Percentiles rank a stretch among this genome's conserved stretches.
phyloP scores from a whole-genome alignment of 2,113 vertebrate species.

The Scomber japonicus region DNA sequence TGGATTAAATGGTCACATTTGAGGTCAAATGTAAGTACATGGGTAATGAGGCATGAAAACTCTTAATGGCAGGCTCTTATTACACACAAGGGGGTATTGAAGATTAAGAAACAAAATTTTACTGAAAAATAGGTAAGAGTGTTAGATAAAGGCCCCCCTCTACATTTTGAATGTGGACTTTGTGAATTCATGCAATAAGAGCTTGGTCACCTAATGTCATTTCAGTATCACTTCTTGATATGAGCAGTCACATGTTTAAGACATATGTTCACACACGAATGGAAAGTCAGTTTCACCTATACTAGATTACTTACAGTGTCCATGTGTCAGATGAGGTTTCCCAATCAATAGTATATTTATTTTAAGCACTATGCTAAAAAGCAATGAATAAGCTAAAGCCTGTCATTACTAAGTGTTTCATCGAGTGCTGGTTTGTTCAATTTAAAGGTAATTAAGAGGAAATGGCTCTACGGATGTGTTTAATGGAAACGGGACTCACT shows the following conservation, averaged over 20 bases:
- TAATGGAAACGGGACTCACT: conserved; percentile 27
- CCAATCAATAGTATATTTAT: neutral
- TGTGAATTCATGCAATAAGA: neutral
- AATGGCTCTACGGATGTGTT: conserved; percentile 62
- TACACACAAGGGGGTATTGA: neutral
- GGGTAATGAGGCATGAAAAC: conserved; percentile 17
- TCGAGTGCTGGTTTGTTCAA: conserved; percentile 57
- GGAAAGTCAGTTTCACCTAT: neutral
- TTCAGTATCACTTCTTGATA: neutral
- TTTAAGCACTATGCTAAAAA: conserved; percentile 1
- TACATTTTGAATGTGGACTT: neutral
- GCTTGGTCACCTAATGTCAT: no score
- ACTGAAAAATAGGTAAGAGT: neutral
- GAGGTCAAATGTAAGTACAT: conserved; percentile 4
- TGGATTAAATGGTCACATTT: conserved; percentile 31
- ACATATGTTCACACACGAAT: neutral
- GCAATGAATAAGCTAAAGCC: conserved; percentile 12
- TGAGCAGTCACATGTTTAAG: neutral
- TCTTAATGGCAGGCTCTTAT: neutral
- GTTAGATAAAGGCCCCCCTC: neutral
- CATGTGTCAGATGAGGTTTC: neutral
- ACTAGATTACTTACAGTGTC: neutral
- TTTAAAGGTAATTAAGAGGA: conserved; percentile 65
- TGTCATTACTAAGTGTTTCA: conserved; percentile 63
- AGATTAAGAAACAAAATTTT: neutral